Base-by-base conservation (phyloP, 2,888 invertebrate species). In the Ferdinandea cuprea region DNA sequence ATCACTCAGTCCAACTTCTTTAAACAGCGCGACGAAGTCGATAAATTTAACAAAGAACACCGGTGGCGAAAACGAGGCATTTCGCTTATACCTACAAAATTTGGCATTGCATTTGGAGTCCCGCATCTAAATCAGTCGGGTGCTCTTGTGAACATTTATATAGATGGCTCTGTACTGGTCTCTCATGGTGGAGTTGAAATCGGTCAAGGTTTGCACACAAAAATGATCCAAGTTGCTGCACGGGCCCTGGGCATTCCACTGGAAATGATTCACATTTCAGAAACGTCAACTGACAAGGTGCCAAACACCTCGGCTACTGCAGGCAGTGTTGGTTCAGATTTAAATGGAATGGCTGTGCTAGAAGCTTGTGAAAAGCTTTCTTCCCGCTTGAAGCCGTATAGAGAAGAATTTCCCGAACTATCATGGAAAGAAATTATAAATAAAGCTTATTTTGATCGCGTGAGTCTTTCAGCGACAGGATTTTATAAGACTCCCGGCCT, bases 161-260 rank as follows among this genome's bases (percentile, higher is more conserved):
- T 92, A 0, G 96, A 97, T 90, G 98, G 98, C 0, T 97, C 98
- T 0, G 96, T 99, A 2, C 92, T 98, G 9, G 87, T 99, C 15
- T 94, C 95, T 0, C 98, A 97, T 89, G 97, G 97, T 32, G 98
- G 98, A n/a, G 95, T 96, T 7, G 99, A 99, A 92, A 98, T 99
- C 95, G 99, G 99, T 0, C 99, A 99, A 92, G 99, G 99, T 1
- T 92, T 99, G 3, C 96, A 98, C 89, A 99, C 97, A 0, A 99
- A 99, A 92, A 97, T 98, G 95, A 94, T 97, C 65, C 98, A 98
- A 93, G 94, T 97, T 9, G 96, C 97, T 3, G 95, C 96, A 48
- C 92, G 94, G 81, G 93, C 92, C 0, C 91, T 98, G 11, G 94
- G 93, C 58, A 93, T 96, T 32, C 93, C 95, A 3, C 89, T 93